phyloP scores from a whole-genome alignment of 2,888 invertebrate genomes.

The Agrilus biguttatus region DNA sequence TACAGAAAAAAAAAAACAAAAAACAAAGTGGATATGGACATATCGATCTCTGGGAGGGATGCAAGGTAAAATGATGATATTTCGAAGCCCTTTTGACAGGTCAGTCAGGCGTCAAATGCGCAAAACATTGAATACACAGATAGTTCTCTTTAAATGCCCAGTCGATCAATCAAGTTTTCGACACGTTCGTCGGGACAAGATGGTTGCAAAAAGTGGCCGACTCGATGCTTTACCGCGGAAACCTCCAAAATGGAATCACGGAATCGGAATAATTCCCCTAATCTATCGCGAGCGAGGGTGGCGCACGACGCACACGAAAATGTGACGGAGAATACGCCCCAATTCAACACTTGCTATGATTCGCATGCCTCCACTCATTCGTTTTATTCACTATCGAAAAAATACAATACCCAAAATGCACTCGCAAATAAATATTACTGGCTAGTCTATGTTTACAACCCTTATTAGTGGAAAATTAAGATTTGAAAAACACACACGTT shows the following conservation, averaged over 20 bases:
- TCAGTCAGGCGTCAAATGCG: constrained; percentile 22
- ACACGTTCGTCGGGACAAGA: constrained; percentile 3
- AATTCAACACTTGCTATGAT: background rate
- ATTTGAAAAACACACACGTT: no score
- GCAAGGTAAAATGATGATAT: constrained; percentile 15
- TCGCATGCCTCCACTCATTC: no score
- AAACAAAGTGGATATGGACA: no score
- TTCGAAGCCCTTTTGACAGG: constrained; percentile 21
- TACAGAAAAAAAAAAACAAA: no score
- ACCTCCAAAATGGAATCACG: constrained; percentile 22
- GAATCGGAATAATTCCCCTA: constrained; percentile 29
- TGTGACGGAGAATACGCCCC: background rate
- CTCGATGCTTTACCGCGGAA: constrained; percentile 1
- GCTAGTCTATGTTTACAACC: no score
- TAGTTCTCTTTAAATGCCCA: constrained; percentile 24
- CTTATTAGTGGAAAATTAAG: no score
- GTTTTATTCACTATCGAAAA: no score
- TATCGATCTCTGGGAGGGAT: no score
- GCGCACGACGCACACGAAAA: constrained; percentile 18
- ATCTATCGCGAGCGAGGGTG: constrained; percentile 24
- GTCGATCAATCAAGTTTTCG: constrained; percentile 24
- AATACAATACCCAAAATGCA: background rate
- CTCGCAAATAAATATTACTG: no score
- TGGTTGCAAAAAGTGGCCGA: constrained; percentile 2
- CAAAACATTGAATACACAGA: constrained; percentile 26